Evolutionary conservation across 2,113 vertebrate species (phyloP), one percentile per base, ranked within the genome.

Genomic region (Narcine bancroftii): DNA sequence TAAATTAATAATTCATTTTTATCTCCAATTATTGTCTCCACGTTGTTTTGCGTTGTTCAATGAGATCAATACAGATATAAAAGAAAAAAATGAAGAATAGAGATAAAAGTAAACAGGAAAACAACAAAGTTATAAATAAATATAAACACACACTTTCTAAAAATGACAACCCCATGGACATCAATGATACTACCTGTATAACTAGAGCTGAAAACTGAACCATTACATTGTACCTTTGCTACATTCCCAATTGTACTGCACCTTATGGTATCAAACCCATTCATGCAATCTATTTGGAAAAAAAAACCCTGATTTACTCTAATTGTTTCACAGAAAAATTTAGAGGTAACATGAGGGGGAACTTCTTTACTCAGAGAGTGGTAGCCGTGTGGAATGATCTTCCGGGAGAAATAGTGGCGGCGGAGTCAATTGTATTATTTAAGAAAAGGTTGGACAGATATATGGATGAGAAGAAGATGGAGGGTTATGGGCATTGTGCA

Each of bases 1-100:
- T 91, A 69, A 91, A 91, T 91, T 42, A 91, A 91, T 91, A 42
- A 91, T 91, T 91, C 63, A 91, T 91, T 65, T 9, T 69, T 45
- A 91, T 91, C 87, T 91, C 87, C 87, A 33, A 91, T 91, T 91
- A 91, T 91, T 91, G 19, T 66, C 36, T 66, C 60, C 3, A 13
- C 66, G 87, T 69, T 65, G 87, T 87, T 87, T 63, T 66, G 60
- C 24, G 87, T 91, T 45, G 87, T 91, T 91, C 36, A 69, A 3
- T 69, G 87, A 69, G 24, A 66, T 91, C 87, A 91, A 26, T 91
- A 42, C 87, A 13, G 19, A 17, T 36, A 60, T 39, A 36, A 15
- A 63, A 56, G 53, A 60, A 60, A 60, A n/a, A 56, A 60, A 13
- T 36, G 24, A 33, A 50, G 53, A 81, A 81, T 17, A 36, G 53